These are phyloP conservation scores for Agrochola lota DNA, from an alignment of 2,888 invertebrate genomes.

Conservation along the genomic window DNA sequence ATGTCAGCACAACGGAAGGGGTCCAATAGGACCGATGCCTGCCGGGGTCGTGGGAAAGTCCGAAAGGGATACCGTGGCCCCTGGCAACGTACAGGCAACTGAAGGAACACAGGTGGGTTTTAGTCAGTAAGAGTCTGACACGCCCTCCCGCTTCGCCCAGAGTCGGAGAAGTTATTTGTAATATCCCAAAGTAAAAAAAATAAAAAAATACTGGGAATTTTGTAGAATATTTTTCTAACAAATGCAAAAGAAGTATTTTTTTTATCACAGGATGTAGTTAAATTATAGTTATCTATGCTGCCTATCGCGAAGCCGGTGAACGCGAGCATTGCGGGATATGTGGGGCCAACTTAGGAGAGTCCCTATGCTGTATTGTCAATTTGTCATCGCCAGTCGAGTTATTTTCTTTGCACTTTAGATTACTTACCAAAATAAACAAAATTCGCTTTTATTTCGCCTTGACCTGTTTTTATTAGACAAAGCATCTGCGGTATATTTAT, in stretches of 20 bases:
- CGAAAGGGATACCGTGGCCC: too few relatives aligned
- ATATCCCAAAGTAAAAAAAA: too few relatives aligned
- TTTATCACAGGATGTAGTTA: conserved; percentile 24
- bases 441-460: not conserved
- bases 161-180: too few relatives aligned
- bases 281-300: conserved; percentile 12
- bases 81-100: too few relatives aligned
- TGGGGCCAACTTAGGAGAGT: conserved; percentile 7
- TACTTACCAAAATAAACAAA: not conserved
- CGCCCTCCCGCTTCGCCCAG: too few relatives aligned
- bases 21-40: too few relatives aligned
- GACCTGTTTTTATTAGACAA: too few relatives aligned
- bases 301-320: conserved; percentile 20
- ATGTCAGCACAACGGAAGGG: too few relatives aligned
- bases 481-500: not conserved
- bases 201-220: not conserved
- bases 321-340: not conserved
- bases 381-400: not conserved
- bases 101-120: too few relatives aligned
- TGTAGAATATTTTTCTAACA: not conserved
- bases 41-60: too few relatives aligned
- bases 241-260: not conserved
- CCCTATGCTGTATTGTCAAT: not conserved
- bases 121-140: too few relatives aligned
- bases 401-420: not conserved